Conservation (phyloP, 2,888 invertebrate species). For the Phoronis australis region DNA sequence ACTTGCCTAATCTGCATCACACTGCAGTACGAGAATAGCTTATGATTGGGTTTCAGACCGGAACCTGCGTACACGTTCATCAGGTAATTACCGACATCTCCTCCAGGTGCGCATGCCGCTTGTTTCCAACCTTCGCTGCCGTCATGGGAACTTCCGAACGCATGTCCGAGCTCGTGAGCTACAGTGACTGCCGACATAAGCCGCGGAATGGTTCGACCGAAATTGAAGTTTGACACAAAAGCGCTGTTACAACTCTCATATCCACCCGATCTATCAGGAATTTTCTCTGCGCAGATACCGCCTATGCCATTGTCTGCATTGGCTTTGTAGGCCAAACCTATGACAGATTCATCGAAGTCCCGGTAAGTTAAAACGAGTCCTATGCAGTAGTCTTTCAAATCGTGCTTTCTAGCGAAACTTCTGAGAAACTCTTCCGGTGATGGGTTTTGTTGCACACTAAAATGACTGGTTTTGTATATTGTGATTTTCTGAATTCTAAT, state of each 20-base stretch:
- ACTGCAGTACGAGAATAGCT: conserved; percentile 34
- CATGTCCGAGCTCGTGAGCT: conserved; percentile 40
- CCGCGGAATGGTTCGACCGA: conserved; percentile 20
- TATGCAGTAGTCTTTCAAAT: conserved; percentile 27
- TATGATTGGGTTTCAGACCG: conserved; percentile 29
- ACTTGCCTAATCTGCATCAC: conserved; percentile 30
- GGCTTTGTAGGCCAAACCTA: conserved; percentile 37
- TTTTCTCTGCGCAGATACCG: conserved; percentile 30
- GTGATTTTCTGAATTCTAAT: conserved; percentile 31
- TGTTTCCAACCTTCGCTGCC: conserved; percentile 3
- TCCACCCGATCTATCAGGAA: conserved; percentile 5
- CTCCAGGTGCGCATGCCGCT: conserved; percentile 19
- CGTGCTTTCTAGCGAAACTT: conserved; percentile 24
- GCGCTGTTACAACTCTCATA: conserved; percentile 29
- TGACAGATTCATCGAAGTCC: conserved; percentile 25
- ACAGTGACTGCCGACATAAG: conserved; percentile 22
- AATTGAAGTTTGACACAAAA: conserved; percentile 22
- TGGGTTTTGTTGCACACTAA: too few species aligned
- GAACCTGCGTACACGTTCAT: conserved; percentile 30
- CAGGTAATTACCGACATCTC: conserved; percentile 27
- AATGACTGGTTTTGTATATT: conserved; percentile 16
- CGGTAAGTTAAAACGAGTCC: conserved; percentile 30
- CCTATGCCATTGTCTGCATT: conserved; percentile 27
- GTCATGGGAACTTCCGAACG: conserved; percentile 39
- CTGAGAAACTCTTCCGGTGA: conserved; percentile 24